Conservation (phyloP, 2,797 vertebrate genomes). For the Uromys caudimaculatus region DNA sequence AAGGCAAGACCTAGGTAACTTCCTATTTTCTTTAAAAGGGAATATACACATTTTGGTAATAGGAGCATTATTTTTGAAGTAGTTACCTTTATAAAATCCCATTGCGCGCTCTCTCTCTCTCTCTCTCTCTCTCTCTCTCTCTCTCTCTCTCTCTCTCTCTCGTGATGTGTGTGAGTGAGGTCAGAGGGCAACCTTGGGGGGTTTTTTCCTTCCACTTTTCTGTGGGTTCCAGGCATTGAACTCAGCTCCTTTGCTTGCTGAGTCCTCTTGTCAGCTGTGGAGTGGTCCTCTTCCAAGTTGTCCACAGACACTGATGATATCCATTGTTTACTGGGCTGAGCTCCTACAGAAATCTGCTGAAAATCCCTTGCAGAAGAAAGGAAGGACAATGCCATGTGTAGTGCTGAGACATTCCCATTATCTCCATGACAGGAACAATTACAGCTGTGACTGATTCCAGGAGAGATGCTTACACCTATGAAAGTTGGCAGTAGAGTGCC, state of each 20-base stretch:
- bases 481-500: not conserved
- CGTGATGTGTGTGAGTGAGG: no score
- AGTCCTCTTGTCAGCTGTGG: not conserved
- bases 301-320: not conserved
- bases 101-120: not conserved
- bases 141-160: no score
- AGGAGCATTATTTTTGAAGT: conserved; percentile 49
- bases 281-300: conserved; percentile 4
- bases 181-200: not conserved
- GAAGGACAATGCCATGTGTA: not conserved
- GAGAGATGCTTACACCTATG: not conserved
- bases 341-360: not conserved
- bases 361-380: not conserved
- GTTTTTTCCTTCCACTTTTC: not conserved
- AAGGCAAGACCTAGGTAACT: not conserved
- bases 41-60: not conserved
- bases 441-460: not conserved
- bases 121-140: no score
- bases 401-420: not conserved
- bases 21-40: not conserved
- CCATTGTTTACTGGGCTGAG: not conserved
- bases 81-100: not conserved
- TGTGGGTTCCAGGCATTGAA: no score
- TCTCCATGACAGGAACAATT: not conserved
- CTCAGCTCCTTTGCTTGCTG: not conserved